phyloP scores from a whole-genome alignment of 2,113 vertebrate species.

The Oryzias curvinotus region DNA sequence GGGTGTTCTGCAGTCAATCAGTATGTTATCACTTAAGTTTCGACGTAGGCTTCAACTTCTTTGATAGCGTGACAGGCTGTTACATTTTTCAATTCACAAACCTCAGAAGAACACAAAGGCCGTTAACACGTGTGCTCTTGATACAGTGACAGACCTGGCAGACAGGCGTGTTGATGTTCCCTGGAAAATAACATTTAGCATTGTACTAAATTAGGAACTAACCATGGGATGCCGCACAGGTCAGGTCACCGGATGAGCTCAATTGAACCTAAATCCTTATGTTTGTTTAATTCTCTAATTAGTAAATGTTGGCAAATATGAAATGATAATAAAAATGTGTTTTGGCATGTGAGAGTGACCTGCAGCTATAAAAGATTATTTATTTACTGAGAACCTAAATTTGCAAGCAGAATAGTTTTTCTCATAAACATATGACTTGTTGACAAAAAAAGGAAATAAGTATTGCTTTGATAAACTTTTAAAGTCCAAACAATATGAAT shows the following conservation, averaged over 20 bases:
- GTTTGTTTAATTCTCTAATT: too few species aligned
- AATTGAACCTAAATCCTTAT: too few species aligned
- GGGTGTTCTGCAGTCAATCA: constrained; percentile 25
- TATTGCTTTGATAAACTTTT: too few species aligned
- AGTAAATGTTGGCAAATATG: too few species aligned
- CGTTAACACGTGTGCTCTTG: constrained; percentile 6
- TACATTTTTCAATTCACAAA: constrained; percentile 49
- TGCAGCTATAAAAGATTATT: too few species aligned
- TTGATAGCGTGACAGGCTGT: constrained; percentile 46
- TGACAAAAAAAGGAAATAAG: too few species aligned
- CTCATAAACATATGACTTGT: too few species aligned
- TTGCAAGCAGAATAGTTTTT: too few species aligned
- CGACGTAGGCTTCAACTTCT: constrained; percentile 30
- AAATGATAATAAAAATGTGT: too few species aligned
- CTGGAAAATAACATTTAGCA: constrained; percentile 17
- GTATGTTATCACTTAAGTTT: constrained; percentile 31
- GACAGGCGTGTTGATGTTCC: constrained; percentile 10
- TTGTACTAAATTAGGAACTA: constrained; percentile 1
- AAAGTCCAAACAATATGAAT: too few species aligned
- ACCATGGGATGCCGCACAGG: neutral
- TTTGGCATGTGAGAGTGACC: too few species aligned
- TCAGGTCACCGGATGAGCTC: neutral
- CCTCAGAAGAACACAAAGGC: constrained; percentile 26
- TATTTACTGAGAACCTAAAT: too few species aligned
- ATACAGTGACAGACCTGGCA: constrained; percentile 19